phyloP scores from a whole-genome alignment of 2,888 invertebrate genomes.

The Eupithecia pulchellata region DNA sequence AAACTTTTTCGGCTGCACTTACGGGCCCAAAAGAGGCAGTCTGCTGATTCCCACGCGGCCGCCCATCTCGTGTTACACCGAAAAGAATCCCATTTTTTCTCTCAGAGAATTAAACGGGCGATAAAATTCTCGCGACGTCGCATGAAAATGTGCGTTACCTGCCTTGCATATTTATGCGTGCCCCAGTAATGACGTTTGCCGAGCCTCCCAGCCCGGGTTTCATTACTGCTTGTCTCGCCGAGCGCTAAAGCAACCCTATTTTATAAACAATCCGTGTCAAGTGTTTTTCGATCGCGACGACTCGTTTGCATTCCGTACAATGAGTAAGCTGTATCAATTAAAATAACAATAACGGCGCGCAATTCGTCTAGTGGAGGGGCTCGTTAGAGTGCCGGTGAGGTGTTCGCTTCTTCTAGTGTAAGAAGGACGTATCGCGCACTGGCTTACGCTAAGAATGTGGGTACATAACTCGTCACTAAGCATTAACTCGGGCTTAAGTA shows the following conservation, averaged over 20 bases:
- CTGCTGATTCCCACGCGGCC: slow-evolving; percentile 79
- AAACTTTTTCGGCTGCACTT: slow-evolving; percentile 80
- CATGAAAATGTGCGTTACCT: slow-evolving; percentile 86
- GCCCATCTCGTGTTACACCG: slow-evolving; percentile 77
- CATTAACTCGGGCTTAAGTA: slow-evolving; percentile 77
- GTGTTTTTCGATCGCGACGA: slow-evolving; percentile 71
- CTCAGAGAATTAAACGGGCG: slow-evolving; percentile 83
- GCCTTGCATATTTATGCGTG: slow-evolving; percentile 85
- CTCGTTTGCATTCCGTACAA: slow-evolving; percentile 68
- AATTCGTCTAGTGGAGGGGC: slow-evolving; percentile 59
- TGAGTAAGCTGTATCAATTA: slow-evolving; percentile 67
- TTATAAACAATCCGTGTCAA: slow-evolving; percentile 77
- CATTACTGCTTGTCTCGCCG: slow-evolving; percentile 72
- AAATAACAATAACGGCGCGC: slow-evolving; percentile 58
- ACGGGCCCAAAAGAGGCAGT: slow-evolving; percentile 70
- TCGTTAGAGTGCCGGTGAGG: slow-evolving; percentile 59
- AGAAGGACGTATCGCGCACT: slow-evolving; percentile 47
- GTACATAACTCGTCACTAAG: slow-evolving; percentile 77
- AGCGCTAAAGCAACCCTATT: slow-evolving; percentile 67
- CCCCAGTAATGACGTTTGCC: slow-evolving; percentile 83
- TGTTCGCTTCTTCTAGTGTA: slow-evolving; percentile 55
- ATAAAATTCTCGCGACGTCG: slow-evolving; percentile 85
- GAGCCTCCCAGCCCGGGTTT: slow-evolving; percentile 72
- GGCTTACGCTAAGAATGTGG: slow-evolving; percentile 74
- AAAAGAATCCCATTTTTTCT: slow-evolving; percentile 81